phyloP scores from a whole-genome alignment of 2,888 invertebrate species.

The Aporophyla nigra region DNA sequence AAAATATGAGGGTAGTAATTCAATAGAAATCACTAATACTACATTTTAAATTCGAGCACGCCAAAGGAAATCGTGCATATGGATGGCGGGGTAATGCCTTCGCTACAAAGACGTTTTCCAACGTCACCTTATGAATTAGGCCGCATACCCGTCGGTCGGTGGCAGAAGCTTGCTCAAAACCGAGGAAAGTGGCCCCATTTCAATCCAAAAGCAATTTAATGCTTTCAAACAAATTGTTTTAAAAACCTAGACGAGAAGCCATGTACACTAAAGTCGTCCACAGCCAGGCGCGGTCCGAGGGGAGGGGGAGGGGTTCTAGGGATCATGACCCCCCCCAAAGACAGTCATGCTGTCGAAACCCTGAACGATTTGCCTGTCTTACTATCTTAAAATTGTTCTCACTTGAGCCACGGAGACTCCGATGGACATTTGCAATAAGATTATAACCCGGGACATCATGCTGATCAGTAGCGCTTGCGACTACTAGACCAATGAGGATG shows the following conservation, averaged over 20 bases:
- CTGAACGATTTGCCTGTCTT: too few relatives aligned
- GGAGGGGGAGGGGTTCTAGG: too few relatives aligned
- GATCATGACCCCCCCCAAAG: too few relatives aligned
- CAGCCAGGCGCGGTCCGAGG: too few relatives aligned
- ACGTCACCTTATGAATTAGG: neutral
- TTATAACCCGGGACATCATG: too few relatives aligned
- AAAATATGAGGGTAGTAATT: neutral
- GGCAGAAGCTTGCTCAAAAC: neutral
- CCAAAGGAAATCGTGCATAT: neutral
- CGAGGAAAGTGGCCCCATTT: neutral
- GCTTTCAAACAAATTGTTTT: neutral
- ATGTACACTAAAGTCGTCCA: neutral
- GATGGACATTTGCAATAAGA: too few relatives aligned
- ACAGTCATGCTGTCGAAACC: too few relatives aligned
- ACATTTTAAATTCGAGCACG: neutral
- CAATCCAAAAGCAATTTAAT: neutral
- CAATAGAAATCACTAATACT: neutral
- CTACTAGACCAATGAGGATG: too few relatives aligned
- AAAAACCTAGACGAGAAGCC: neutral
- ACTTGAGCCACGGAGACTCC: too few relatives aligned
- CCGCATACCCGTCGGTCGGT: neutral
- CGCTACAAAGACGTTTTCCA: neutral
- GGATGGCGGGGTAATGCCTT: neutral
- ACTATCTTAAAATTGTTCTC: too few relatives aligned
- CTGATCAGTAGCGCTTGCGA: too few relatives aligned